phyloP scores from a whole-genome alignment of 2,797 vertebrate species.

The Ptychobarbus kaznakovi region DNA sequence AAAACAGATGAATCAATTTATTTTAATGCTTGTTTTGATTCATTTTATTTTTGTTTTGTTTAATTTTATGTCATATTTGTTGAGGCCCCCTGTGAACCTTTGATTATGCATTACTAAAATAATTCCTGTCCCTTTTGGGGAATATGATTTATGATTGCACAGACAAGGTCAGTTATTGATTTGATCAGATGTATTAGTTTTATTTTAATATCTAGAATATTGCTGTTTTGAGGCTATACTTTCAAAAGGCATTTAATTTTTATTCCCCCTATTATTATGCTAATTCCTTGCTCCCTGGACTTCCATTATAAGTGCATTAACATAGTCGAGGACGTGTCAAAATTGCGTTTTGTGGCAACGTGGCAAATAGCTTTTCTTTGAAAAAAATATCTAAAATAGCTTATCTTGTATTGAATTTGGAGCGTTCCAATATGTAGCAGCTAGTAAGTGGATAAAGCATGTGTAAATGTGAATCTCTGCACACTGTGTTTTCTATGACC shows the following conservation, averaged over 20 bases:
- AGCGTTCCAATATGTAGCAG: not conserved
- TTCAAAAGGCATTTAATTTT: not conserved
- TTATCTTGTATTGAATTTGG: not conserved
- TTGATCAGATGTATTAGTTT: not conserved
- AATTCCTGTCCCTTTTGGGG: not conserved
- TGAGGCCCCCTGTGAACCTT: not conserved
- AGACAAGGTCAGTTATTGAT: not conserved
- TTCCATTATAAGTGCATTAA: not conserved
- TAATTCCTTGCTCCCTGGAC: not conserved
- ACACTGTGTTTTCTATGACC: conserved; percentile 2
- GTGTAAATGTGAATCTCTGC: not conserved
- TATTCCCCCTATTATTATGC: not conserved
- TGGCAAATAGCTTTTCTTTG: not conserved
- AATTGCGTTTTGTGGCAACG: not conserved
- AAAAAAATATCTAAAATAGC: not conserved
- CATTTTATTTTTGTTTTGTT: not conserved
- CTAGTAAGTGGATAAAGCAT: not conserved
- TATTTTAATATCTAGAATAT: not conserved
- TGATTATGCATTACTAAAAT: not conserved
- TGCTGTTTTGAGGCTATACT: not conserved
- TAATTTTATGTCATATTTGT: not conserved
- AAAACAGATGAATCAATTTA: not conserved
- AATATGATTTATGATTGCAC: not conserved
- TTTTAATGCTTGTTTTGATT: not conserved
- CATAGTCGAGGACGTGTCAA: not conserved